These are phyloP conservation scores for Procavia capensis DNA, from an alignment of 2,113 vertebrate species.

Conservation along the genomic window DNA sequence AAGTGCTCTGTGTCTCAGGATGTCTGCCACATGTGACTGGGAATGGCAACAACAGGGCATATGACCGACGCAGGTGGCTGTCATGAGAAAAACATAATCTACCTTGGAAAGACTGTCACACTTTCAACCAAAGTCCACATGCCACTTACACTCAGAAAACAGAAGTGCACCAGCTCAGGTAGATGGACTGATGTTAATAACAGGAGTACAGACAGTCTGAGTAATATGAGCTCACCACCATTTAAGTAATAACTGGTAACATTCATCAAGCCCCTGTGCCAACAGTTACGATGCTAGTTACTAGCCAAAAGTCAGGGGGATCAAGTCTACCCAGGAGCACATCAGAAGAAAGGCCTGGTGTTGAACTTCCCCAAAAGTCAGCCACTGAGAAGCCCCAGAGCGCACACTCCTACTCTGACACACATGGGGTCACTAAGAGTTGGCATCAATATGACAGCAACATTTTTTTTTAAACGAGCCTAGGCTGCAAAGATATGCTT, in stretches of 20 bases:
- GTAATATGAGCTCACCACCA: background rate
- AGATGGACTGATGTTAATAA: background rate
- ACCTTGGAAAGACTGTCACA: background rate
- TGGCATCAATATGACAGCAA: too few relatives aligned
- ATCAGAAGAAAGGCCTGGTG: background rate
- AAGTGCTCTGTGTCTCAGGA: background rate
- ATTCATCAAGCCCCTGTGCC: background rate
- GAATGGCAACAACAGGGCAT: background rate
- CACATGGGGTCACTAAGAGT: background rate
- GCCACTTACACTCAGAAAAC: background rate
- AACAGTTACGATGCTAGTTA: too few relatives aligned
- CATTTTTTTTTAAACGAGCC: too few relatives aligned
- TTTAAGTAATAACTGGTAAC: conserved; percentile 43
- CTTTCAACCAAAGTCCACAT: background rate
- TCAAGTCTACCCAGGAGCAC: background rate
- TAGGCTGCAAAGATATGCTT: too few relatives aligned
- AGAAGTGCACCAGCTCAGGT: background rate
- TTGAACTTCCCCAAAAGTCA: background rate
- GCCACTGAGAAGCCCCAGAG: background rate
- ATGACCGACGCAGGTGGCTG: background rate
- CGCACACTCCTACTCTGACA: background rate
- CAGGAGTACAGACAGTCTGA: background rate
- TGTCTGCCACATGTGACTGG: background rate
- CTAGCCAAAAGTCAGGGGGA: background rate
- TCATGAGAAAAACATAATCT: background rate